These are phyloP conservation scores for Coluber constrictor DNA, from an alignment of 2,797 vertebrate genomes.

Conservation along the genomic window DNA sequence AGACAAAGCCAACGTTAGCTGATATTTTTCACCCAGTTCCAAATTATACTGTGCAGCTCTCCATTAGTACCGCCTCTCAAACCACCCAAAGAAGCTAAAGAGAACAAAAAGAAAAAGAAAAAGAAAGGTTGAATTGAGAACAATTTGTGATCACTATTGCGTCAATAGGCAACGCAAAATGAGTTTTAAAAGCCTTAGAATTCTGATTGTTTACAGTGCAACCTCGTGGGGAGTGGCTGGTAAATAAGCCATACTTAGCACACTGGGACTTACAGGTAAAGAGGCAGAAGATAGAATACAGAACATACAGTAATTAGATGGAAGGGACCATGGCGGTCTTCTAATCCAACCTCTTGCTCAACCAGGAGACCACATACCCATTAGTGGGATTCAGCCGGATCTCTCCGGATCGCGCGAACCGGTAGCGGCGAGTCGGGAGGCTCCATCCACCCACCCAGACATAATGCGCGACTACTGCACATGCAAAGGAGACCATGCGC, in stretches of 20 bases:
- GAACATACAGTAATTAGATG: background rate
- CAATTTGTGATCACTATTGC: background rate
- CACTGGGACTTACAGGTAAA: background rate
- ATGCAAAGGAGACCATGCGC: too few relatives aligned
- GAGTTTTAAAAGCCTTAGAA: background rate
- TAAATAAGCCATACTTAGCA: background rate
- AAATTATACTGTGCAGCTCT: background rate
- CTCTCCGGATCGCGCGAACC: too few relatives aligned
- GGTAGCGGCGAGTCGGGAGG: too few relatives aligned
- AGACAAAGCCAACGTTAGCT: background rate
- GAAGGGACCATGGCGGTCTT: background rate
- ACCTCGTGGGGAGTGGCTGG: too few relatives aligned
- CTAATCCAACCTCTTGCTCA: background rate
- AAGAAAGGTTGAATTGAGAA: too few relatives aligned
- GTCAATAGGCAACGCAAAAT: background rate
- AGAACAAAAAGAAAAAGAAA: background rate
- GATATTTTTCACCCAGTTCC: background rate
- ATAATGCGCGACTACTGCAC: too few relatives aligned
- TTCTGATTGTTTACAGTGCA: background rate
- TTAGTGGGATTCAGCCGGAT: too few relatives aligned
- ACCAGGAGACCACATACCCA: background rate
- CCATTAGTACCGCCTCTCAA: background rate
- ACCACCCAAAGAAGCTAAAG: background rate
- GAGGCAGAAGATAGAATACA: background rate
- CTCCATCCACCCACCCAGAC: too few relatives aligned